Conservation (phyloP, 2,113 vertebrate genomes). For the Zosterops japonicus region DNA sequence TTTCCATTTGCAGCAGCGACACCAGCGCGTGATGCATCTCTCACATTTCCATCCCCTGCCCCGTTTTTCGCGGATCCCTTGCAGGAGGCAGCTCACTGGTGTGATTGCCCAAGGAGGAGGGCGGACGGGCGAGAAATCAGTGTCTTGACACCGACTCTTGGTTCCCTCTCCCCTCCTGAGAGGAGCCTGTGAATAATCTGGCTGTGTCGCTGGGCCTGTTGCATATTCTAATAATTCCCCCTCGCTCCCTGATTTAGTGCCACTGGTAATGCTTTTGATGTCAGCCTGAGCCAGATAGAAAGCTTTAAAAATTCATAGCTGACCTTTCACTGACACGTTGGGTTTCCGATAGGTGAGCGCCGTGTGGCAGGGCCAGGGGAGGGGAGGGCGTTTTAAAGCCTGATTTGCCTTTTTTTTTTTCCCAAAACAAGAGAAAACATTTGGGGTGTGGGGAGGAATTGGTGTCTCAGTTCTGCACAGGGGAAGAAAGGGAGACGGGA, state of each 20-base stretch:
- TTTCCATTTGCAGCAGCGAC: background rate
- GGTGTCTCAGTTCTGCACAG: slow-evolving; percentile 5
- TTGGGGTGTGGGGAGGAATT: background rate
- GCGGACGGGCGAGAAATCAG: background rate
- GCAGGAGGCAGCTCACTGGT: background rate
- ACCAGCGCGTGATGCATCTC: background rate
- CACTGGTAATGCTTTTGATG: slow-evolving; percentile 60
- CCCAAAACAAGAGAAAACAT: slow-evolving; percentile 21
- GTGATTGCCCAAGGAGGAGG: background rate
- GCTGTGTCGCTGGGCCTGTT: background rate
- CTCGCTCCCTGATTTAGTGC: slow-evolving; percentile 52
- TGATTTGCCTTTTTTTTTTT: slow-evolving; percentile 40
- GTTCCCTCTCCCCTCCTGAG: background rate
- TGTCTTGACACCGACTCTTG: background rate
- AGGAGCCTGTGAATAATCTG: background rate
- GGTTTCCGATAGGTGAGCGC: background rate
- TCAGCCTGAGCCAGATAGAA: slow-evolving; percentile 55
- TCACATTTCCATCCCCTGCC: background rate
- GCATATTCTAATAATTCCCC: slow-evolving; percentile 63
- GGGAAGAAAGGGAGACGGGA: background rate
- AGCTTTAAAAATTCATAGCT: slow-evolving; percentile 66
- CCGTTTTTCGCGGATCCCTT: background rate
- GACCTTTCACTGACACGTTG: slow-evolving; percentile 60
- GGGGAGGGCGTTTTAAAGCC: background rate
- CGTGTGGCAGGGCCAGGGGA: background rate